phyloP scores from a whole-genome alignment of 2,888 invertebrate species.

The Caenorhabditis afra region DNA sequence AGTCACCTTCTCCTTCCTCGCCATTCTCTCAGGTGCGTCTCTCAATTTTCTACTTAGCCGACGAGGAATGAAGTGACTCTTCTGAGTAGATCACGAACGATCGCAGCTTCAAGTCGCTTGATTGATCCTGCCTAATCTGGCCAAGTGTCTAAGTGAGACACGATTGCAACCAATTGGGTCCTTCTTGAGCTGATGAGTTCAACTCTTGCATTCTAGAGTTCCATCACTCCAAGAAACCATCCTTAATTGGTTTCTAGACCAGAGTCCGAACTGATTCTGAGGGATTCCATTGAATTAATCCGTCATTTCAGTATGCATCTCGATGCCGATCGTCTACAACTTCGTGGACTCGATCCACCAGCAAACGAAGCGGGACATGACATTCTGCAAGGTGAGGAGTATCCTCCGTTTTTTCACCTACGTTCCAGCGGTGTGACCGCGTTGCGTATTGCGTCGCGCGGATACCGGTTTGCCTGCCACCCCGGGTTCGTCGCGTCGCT shows the following conservation, averaged over 20 bases:
- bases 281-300: no score
- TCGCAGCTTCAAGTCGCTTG: background rate
- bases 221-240: no score
- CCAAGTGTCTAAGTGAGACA: no score
- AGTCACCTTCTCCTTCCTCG: conserved; percentile 79
- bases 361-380: conserved; percentile 78
- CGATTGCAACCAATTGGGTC: no score
- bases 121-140: no score
- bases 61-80: background rate
- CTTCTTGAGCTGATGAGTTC: no score
- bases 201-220: no score
- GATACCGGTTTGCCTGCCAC: conserved; percentile 31
- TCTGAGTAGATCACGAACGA: background rate
- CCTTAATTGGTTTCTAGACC: no score
- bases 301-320: conserved; percentile 78
- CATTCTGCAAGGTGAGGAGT: conserved; percentile 78
- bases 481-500: conserved; percentile 14
- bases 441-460: background rate
- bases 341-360: conserved; percentile 80
- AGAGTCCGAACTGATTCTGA: no score
- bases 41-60: background rate
- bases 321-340: conserved; percentile 80
- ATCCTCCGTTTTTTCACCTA: conserved; percentile 9
- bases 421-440: conserved; percentile 44
- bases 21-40: conserved; percentile 70